phyloP scores from a whole-genome alignment of 2,797 vertebrate genomes.

The Cichlasoma orientale region DNA sequence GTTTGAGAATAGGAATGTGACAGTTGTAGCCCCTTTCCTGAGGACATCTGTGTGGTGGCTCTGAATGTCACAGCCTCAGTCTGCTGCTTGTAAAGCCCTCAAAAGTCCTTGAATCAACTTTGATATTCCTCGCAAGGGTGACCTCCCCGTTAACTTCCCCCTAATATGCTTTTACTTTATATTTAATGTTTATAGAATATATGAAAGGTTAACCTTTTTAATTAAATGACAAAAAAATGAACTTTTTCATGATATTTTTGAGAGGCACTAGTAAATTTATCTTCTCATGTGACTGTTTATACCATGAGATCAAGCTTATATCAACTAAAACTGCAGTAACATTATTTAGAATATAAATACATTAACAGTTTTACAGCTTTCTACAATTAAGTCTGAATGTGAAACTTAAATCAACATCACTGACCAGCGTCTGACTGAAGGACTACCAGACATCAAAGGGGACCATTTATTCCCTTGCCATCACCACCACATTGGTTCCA shows the following conservation, averaged over 20 bases:
- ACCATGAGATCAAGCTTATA: background rate
- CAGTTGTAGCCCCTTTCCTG: background rate
- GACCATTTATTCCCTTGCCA: background rate
- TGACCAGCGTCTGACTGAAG: slow-evolving; percentile 13
- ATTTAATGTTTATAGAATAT: background rate
- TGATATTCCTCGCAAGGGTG: background rate
- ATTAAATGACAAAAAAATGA: background rate
- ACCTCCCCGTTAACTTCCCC: background rate
- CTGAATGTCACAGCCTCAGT: background rate
- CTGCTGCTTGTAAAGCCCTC: background rate
- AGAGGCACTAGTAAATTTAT: too few relatives aligned
- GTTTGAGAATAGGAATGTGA: too few relatives aligned
- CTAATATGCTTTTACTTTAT: background rate
- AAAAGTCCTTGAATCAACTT: background rate
- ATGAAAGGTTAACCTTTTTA: background rate
- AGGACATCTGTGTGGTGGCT: too few relatives aligned
- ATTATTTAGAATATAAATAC: background rate
- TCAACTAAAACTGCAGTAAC: background rate
- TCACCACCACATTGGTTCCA: slow-evolving; percentile 6
- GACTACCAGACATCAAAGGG: background rate
- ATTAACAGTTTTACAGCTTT: background rate
- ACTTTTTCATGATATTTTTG: background rate
- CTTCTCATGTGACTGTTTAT: background rate
- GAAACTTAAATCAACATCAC: background rate
- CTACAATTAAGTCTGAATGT: background rate